Percentiles rank a stretch among this genome's conserved stretches.
Evolutionary conservation across 2,797 vertebrate genomes (phyloP).

Genomic region (Acrocephalus scirpaceus): DNA sequence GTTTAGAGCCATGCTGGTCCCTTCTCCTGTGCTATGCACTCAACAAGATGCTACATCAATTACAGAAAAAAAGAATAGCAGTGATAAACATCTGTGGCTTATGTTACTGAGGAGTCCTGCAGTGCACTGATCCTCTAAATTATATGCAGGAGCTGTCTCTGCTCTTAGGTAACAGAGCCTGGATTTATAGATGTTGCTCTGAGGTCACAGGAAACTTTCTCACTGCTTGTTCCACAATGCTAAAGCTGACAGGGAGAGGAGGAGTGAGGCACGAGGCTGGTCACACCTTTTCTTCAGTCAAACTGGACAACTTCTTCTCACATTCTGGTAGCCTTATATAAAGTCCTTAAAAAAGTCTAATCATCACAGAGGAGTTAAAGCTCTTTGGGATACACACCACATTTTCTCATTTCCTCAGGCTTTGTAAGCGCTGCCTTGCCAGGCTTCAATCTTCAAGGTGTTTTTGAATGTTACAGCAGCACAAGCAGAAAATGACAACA

Average conservation of each 20-base stretch:
- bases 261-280: fast-evolving
- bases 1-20: background rate
- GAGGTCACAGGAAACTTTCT: background rate
- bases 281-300: background rate
- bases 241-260: background rate
- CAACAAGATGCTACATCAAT: background rate
- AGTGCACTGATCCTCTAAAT: background rate
- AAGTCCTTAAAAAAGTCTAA: background rate
- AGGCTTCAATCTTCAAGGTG: background rate
- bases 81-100: background rate
- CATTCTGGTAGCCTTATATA: background rate
- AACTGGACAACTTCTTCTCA: background rate
- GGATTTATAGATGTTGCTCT: background rate
- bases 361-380: background rate
- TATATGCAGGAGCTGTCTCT: background rate
- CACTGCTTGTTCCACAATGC: background rate
- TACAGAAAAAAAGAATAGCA: background rate
- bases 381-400: background rate
- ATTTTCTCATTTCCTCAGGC: background rate
- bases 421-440: background rate
- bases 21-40: background rate
- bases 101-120: background rate
- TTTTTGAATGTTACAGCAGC: background rate
- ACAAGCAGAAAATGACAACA: background rate
- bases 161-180: background rate